Evolutionary conservation across 2,113 vertebrate species (phyloP).

Genomic region (Percina caprodes): DNA sequence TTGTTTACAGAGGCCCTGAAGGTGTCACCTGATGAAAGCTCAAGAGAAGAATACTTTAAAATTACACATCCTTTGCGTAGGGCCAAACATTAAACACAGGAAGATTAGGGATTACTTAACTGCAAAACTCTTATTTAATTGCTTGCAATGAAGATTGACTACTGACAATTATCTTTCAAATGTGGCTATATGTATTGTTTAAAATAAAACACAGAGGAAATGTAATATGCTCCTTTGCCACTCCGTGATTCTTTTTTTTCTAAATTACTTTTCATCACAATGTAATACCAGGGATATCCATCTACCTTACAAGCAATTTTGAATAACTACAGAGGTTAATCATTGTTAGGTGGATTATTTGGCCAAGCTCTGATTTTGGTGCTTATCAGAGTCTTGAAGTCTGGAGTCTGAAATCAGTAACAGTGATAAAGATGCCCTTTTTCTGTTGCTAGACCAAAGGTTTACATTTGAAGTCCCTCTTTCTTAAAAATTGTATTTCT

Average conservation of each 20-base stretch:
- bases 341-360: slow-evolving; percentile 49
- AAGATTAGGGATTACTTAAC: neutral
- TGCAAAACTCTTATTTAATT: neutral
- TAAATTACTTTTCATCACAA: neutral
- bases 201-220: neutral
- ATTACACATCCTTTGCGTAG: slow-evolving; percentile 39
- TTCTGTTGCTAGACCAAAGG: no score
- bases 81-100: slow-evolving; percentile 33
- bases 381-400: slow-evolving; percentile 47
- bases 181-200: neutral
- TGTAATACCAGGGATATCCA: neutral
- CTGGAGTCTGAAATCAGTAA: slow-evolving; percentile 5
- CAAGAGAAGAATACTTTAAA: slow-evolving; percentile 36
- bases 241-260: neutral
- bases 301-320: slow-evolving; percentile 4
- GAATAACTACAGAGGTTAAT: slow-evolving; percentile 21
- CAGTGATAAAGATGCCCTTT: slow-evolving; percentile 27
- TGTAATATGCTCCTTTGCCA: neutral
- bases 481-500: no score
- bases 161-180: neutral
- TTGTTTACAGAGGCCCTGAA: slow-evolving; percentile 59
- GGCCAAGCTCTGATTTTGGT: slow-evolving; percentile 24
- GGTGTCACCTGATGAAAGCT: slow-evolving; percentile 46
- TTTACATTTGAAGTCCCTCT: no score
- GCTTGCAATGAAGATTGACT: neutral